Base-by-base conservation (phyloP, 2,113 vertebrate genomes). In the Urocolius indicus region DNA sequence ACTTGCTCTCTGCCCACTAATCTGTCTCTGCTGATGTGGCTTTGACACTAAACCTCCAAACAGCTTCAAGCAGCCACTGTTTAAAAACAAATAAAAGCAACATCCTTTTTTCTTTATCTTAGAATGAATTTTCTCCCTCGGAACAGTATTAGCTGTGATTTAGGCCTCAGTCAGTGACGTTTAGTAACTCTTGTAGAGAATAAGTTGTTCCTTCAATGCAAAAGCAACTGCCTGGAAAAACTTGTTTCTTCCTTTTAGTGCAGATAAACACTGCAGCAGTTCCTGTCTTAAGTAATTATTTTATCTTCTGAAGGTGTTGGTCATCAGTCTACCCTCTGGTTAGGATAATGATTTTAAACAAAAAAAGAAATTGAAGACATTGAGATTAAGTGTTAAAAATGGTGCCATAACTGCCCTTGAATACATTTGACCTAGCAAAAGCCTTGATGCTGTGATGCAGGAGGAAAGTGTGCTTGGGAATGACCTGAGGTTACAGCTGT, bases 1-100 rank as follows among this genome's bases (percentile, higher is more conserved):
- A 78, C 85, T 96, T 96, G 93, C 89, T 84, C 54, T 93, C 90
- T 95, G 80, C 94, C 89, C 84, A 48, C 88, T 94, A 92, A 92
- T 93, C 80, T 66, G 62, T 95, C 92, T 84, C 73, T 78, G 46
- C 80, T 92, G 83, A 78, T 68, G 23, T 57, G 51, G n/a, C 61
- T 92, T 87, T 94, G 94, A 95, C 74, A 38, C 62, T n/a, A 59
- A 93, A 84, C 61, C 73, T 89, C 77, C 7, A 1, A 84, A 30
- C 76, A 79, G 61, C 51, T 95, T 96, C 83, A 67, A 88, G 65
- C 68, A 89, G 66, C 58, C 92, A 24, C 90, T 84, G 54, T 79
- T 95, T 76, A 90, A 87, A 92, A 95, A 48, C 63, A 90, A 96
- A 63, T 78, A 55, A 77, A 90, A 78, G 22, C 46, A 79, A 43